Evolutionary conservation across 2,888 invertebrate species (phyloP).

Genomic region (Campaea margaritaria): DNA sequence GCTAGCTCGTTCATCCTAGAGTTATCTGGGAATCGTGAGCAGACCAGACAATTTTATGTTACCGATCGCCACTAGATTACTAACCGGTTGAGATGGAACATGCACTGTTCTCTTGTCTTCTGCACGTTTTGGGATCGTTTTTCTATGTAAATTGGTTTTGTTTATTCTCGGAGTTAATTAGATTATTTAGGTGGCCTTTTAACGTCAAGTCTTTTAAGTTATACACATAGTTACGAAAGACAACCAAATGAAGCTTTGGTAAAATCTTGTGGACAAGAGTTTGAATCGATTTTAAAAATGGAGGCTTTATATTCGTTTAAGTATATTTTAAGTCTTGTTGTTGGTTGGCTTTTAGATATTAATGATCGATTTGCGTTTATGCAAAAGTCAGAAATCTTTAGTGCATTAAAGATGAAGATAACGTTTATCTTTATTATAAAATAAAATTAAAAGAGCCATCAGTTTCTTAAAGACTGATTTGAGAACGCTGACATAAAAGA

Average conservation of each 20-base stretch:
- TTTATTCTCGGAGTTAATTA: constrained; percentile 34
- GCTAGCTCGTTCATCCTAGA: constrained; percentile 49
- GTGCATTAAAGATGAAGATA: neutral
- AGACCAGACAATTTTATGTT: constrained; percentile 54
- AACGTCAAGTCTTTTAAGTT: constrained; percentile 7
- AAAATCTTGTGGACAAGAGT: neutral
- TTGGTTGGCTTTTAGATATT: no score
- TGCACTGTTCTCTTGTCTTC: constrained; percentile 15
- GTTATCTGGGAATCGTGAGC: constrained; percentile 51
- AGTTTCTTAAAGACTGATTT: neutral
- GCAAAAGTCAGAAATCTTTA: constrained; percentile 2
- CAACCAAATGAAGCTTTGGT: neutral
- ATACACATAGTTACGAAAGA: constrained; percentile 3
- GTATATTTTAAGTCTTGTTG: no score
- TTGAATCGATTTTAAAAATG: neutral
- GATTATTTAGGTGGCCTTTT: constrained; percentile 17
- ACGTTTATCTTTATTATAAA: constrained; percentile 5
- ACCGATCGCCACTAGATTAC: constrained; percentile 52
- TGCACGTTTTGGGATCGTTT: constrained; percentile 30
- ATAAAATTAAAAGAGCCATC: neutral
- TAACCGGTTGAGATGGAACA: constrained; percentile 25
- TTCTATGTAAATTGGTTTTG: constrained; percentile 42
- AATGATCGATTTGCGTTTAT: neutral
- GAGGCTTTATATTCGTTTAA: no score
- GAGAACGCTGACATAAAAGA: constrained; percentile 15